These are phyloP conservation scores for Chalcis sispes DNA, from an alignment of 2,888 invertebrate species.

Conservation along the genomic window DNA sequence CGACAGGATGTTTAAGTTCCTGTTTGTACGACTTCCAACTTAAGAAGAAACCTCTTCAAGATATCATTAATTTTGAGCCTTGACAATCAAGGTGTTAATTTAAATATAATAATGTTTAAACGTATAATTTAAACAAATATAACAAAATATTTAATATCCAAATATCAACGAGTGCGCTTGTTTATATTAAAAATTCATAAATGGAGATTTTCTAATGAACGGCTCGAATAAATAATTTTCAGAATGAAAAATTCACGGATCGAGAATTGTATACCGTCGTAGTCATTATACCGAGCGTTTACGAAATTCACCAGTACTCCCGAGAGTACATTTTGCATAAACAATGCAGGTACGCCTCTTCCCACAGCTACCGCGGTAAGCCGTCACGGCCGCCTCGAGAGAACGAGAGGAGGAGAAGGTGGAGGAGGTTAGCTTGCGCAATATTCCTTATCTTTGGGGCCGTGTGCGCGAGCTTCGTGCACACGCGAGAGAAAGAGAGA, in stretches of 20 bases:
- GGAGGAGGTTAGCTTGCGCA: no score
- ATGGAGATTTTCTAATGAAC: no score
- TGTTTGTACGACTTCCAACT: constrained; percentile 37
- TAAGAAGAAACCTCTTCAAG: constrained; percentile 35
- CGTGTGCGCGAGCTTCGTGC: constrained; percentile 39
- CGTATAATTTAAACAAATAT: no score
- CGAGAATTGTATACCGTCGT: background rate
- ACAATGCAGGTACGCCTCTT: constrained; percentile 53
- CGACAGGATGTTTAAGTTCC: constrained; percentile 51
- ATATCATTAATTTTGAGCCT: constrained; percentile 39
- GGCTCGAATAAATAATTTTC: no score
- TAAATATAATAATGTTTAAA: background rate
- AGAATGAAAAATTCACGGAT: background rate
- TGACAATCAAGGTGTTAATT: no score
- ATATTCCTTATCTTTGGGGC: constrained; percentile 65
- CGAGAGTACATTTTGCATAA: constrained; percentile 9
- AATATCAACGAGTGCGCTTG: background rate
- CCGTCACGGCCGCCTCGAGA: no score
- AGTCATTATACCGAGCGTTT: background rate
- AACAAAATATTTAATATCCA: no score
- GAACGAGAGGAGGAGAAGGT: no score
- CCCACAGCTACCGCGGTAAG: no score
- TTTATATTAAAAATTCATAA: no score
- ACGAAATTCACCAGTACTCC: background rate
- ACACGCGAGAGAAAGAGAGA: no score